Conservation (phyloP, 2,113 vertebrate genomes). For the Elachura formosa region DNA sequence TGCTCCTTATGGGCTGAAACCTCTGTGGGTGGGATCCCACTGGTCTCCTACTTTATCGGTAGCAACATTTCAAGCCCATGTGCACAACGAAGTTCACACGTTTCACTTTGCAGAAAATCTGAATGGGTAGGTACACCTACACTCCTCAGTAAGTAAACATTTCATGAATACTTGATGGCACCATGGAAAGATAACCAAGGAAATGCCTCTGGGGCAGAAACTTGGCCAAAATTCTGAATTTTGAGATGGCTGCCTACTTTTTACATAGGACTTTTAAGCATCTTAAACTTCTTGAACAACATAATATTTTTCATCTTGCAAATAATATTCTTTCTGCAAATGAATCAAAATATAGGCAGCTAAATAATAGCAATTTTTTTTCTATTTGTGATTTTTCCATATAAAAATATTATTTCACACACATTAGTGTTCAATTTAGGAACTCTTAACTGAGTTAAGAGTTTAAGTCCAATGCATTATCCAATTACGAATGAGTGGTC, state of each 20-base stretch:
- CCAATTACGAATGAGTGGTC: background rate
- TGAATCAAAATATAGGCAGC: background rate
- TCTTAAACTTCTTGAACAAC: background rate
- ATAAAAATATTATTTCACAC: background rate
- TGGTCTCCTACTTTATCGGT: background rate
- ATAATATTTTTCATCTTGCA: background rate
- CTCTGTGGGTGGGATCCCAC: background rate
- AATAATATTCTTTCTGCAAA: background rate
- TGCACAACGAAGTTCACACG: background rate
- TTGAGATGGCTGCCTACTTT: background rate
- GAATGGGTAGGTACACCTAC: background rate
- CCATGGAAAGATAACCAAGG: background rate
- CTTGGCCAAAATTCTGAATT: background rate
- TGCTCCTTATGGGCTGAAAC: background rate
- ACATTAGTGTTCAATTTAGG: background rate
- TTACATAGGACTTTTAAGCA: background rate
- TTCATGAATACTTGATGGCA: background rate
- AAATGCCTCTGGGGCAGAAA: background rate
- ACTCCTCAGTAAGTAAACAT: background rate
- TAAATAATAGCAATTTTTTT: background rate
- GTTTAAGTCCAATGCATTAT: background rate
- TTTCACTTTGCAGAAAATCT: background rate
- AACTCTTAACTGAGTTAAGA: background rate
- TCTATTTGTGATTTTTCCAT: background rate
- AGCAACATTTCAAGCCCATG: background rate